These are phyloP conservation scores for Platerodrilus igneus DNA, from an alignment of 2,888 invertebrate species.

Conservation along the genomic window DNA sequence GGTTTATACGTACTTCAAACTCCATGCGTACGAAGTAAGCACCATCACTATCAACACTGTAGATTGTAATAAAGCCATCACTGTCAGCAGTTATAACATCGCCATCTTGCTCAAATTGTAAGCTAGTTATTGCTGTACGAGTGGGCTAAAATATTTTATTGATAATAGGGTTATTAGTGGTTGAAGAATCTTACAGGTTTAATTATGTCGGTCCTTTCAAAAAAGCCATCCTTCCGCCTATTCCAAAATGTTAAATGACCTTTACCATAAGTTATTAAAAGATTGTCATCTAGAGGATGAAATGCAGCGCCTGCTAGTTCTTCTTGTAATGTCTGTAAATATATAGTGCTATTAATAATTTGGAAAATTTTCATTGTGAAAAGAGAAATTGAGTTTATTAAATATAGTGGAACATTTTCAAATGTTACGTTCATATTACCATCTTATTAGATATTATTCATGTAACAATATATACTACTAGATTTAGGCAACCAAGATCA, in stretches of 20 bases:
- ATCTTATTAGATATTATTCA: no score
- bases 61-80: slow-evolving; percentile 86
- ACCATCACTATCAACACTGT: slow-evolving; percentile 84
- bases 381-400: not conserved
- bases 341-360: not conserved
- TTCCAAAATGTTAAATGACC: slow-evolving; percentile 93
- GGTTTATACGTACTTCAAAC: slow-evolving; percentile 67
- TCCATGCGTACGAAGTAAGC: slow-evolving; percentile 86
- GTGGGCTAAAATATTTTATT: slow-evolving; percentile 60
- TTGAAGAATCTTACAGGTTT: slow-evolving; percentile 59
- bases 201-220: slow-evolving; percentile 82
- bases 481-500: no score
- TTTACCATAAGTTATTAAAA: slow-evolving; percentile 86
- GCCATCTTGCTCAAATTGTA: slow-evolving; percentile 87
- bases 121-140: slow-evolving; percentile 76
- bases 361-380: not conserved
- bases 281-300: slow-evolving; percentile 86
- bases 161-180: slow-evolving; percentile 7
- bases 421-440: no score
- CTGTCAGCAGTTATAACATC: slow-evolving; percentile 91
- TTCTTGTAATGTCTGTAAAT: slow-evolving; percentile 75
- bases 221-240: slow-evolving; percentile 84
- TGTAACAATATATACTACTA: no score
- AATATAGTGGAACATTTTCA: no score
- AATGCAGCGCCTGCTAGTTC: slow-evolving; percentile 84